These are phyloP conservation scores for Drosophila hydei DNA, from an alignment of 1,140 invertebrate species.

Conservation along the genomic window DNA sequence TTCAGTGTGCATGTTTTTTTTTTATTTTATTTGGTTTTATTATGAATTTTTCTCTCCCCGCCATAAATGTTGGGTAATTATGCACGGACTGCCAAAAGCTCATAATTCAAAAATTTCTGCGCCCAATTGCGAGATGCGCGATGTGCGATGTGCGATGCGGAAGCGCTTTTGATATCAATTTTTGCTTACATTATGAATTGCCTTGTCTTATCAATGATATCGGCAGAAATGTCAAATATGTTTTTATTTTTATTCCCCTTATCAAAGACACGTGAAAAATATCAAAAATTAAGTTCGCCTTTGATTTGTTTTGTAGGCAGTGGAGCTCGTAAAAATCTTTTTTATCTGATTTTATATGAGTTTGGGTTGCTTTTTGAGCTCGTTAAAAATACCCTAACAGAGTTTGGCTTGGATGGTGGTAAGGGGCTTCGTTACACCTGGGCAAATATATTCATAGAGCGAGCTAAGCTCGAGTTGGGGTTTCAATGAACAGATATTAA, in stretches of 20 bases:
- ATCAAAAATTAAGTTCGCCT: constrained; percentile 27
- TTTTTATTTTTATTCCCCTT: not conserved
- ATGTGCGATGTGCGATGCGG: constrained; percentile 55
- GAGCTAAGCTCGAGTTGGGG: too few relatives aligned
- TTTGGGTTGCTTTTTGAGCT: constrained; percentile 62
- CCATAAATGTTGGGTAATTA: constrained; percentile 56
- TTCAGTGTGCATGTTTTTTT: constrained; percentile 16
- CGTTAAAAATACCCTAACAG: constrained; percentile 51
- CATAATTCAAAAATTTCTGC: constrained; percentile 77
- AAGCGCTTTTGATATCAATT: constrained; percentile 72
- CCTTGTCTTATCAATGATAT: constrained; percentile 51
- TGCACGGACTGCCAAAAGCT: constrained; percentile 66
- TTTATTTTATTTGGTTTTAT: constrained; percentile 13
- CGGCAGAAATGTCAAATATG: not conserved
- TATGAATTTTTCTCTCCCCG: constrained; percentile 32
- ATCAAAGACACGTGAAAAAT: constrained; percentile 13
- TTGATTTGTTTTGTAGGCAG: constrained; percentile 23
- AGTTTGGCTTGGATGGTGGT: not conserved
- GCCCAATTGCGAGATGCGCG: constrained; percentile 63
- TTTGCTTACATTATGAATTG: constrained; percentile 27
- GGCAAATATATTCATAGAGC: too few relatives aligned
- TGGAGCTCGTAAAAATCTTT: constrained; percentile 51
- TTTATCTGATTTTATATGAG: constrained; percentile 59
- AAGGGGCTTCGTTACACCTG: too few relatives aligned
- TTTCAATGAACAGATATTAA: not conserved